Conservation (phyloP, 2,797 vertebrate genomes). For the Telmatherina bonti region DNA sequence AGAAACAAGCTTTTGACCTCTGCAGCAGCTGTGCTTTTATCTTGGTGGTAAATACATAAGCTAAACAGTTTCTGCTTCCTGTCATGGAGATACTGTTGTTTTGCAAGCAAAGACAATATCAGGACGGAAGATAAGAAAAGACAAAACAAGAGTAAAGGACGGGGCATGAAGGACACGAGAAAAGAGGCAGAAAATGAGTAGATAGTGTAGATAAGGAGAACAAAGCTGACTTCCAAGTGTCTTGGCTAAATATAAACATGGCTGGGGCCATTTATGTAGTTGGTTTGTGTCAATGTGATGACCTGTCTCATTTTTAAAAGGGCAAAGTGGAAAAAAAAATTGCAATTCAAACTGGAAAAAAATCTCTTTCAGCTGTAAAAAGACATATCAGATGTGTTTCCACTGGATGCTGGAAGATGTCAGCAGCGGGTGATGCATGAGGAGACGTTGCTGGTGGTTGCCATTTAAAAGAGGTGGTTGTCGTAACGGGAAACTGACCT, state of each 20-base stretch:
- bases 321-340: too few species aligned
- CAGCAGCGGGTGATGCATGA: too few species aligned
- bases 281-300: background rate
- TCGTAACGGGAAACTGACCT: too few species aligned
- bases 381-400: too few species aligned
- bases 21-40: conserved; percentile 14
- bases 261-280: background rate
- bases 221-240: background rate
- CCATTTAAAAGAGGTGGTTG: too few species aligned
- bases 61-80: conserved; percentile 12
- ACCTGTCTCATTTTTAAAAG: too few species aligned
- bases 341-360: too few species aligned
- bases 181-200: background rate
- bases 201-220: conserved; percentile 12
- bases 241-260: background rate
- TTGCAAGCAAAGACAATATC: conserved; percentile 18
- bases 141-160: background rate
- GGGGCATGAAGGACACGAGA: background rate
- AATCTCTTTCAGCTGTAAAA: too few species aligned
- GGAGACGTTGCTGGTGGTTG: too few species aligned
- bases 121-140: conserved; percentile 14
- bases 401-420: too few species aligned
- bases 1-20: conserved; percentile 8
- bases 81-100: background rate
- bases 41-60: background rate